Evolutionary conservation across 2,113 vertebrate species (phyloP).

Genomic region (Passer montanus): DNA sequence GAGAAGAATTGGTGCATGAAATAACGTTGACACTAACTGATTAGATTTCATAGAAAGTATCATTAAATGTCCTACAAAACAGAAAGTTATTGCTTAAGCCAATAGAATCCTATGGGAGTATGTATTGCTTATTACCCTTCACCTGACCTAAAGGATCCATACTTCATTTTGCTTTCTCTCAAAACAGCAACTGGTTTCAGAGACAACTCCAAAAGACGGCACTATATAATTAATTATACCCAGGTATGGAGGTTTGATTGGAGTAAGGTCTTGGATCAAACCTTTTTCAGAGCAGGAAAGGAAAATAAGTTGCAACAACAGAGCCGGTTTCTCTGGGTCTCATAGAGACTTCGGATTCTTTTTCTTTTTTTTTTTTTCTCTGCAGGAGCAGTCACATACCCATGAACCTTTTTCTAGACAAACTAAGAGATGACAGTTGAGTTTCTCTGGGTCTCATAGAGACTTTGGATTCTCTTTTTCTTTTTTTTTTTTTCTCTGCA

Average conservation of each 20-base stretch:
- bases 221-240: background rate
- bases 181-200: background rate
- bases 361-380: background rate
- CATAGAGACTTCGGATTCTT: background rate
- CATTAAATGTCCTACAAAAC: background rate
- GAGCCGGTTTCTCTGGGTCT: background rate
- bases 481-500: background rate
- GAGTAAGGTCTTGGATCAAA: background rate
- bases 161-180: background rate
- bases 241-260: background rate
- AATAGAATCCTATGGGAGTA: background rate
- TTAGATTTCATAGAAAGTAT: background rate
- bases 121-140: background rate
- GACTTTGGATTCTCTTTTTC: background rate
- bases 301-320: background rate
- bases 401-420: background rate
- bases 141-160: background rate
- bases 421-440: constrained; percentile 5
- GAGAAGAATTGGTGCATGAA: background rate
- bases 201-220: background rate
- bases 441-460: no score
- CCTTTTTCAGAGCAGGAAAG: background rate
- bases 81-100: background rate
- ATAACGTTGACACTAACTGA: background rate
- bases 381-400: background rate